A percentile compares a stretch with the other conserved stretches of the same genome.
Evolutionary conservation across 2,797 vertebrate species (phyloP).

Genomic region (Ctenosaura bakeri): DNA sequence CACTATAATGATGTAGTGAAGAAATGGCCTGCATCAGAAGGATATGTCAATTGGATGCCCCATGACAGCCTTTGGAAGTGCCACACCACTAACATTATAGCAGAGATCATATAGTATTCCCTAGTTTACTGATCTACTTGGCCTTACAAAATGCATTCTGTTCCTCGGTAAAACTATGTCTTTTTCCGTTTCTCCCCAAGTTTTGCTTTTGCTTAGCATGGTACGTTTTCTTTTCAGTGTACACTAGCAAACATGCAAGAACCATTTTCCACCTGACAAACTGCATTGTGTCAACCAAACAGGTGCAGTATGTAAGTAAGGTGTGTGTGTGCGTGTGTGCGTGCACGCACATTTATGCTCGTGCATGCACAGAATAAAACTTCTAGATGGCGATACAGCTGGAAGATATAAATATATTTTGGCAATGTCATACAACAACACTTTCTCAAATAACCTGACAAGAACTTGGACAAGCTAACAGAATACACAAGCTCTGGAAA

Average conservation of each 20-base stretch:
- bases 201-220: neutral
- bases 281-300: neutral
- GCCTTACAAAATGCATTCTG: neutral
- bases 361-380: neutral
- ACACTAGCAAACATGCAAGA: neutral
- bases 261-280: slow-evolving; percentile 13
- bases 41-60: neutral
- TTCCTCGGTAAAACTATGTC: neutral
- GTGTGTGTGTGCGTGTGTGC: neutral
- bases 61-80: too few species aligned
- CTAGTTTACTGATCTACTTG: neutral
- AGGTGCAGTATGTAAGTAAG: neutral
- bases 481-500: neutral
- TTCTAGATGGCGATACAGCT: neutral
- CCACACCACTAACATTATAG: neutral
- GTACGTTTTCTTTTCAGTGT: neutral
- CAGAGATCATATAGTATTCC: neutral
- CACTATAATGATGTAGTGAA: too few species aligned
- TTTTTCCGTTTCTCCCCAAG: neutral
- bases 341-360: neutral
- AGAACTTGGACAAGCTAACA: neutral
- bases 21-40: neutral
- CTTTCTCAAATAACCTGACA: neutral
- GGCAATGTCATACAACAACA: too few species aligned
- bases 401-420: neutral